These are phyloP conservation scores for Aphis craccivora DNA, from an alignment of 1,140 invertebrate genomes.

Conservation along the genomic window DNA sequence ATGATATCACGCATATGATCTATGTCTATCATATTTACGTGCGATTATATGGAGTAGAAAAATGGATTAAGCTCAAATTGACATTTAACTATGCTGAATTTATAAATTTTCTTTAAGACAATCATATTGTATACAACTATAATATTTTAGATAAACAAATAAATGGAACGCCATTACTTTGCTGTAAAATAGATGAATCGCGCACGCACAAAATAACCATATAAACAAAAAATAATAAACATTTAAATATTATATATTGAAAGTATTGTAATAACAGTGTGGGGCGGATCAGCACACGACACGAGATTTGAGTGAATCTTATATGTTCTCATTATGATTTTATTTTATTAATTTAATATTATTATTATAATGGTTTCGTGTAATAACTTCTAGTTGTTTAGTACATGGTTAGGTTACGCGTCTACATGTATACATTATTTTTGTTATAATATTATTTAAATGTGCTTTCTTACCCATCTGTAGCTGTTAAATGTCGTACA, in stretches of 20 bases:
- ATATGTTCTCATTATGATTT: no score
- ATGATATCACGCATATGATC: no score
- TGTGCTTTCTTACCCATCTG: neutral
- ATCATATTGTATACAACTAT: neutral
- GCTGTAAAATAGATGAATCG: neutral
- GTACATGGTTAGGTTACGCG: no score
- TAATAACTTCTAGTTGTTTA: neutral
- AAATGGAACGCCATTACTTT: neutral
- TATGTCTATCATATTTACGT: neutral
- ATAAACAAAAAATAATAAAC: no score
- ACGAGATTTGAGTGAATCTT: no score
- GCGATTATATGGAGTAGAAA: neutral
- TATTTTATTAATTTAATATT: neutral
- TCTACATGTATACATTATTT: neutral
- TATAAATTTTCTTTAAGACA: neutral
- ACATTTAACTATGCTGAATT: neutral
- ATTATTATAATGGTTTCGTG: neutral
- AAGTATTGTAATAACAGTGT: neutral
- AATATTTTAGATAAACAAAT: neutral
- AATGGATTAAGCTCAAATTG: neutral
- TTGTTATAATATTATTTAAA: neutral
- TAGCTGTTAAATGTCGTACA: no score
- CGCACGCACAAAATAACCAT: no score
- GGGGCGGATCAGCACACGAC: neutral
- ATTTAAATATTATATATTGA: neutral